Evolutionary conservation across 2,888 invertebrate species (phyloP).

Genomic region (Protophormia terraenovae): DNA sequence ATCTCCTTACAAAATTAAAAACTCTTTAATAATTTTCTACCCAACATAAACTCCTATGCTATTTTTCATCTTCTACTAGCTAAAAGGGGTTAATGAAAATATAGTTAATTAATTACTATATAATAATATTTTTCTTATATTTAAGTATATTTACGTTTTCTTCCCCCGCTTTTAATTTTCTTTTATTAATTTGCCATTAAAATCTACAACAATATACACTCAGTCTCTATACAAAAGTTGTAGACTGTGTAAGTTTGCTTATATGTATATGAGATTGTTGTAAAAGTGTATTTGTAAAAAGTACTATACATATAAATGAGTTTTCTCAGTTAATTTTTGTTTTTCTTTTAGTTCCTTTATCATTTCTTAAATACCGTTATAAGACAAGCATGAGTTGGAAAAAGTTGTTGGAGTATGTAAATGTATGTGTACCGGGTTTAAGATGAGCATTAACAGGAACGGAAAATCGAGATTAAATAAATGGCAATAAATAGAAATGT

Average conservation of each 20-base stretch:
- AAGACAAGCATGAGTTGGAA: conserved; percentile 18
- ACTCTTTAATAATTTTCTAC: no score
- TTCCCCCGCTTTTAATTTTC: background rate
- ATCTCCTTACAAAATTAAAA: no score
- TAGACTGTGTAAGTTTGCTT: background rate
- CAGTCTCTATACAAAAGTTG: no score
- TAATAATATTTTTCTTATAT: conserved; percentile 51
- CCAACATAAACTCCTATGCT: background rate
- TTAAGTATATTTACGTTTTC: background rate
- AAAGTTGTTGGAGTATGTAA: background rate
- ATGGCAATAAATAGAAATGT: no score
- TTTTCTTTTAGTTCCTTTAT: conserved; percentile 30
- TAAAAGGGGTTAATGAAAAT: conserved; percentile 52
- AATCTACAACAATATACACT: no score
- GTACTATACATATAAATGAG: conserved; percentile 45
- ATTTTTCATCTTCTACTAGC: background rate
- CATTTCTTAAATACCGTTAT: conserved; percentile 29
- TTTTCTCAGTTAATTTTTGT: conserved; percentile 43
- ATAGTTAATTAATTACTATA: conserved; percentile 61
- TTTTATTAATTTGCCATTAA: background rate
- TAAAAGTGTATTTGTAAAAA: no score
- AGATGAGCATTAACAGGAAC: no score
- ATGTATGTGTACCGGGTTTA: no score
- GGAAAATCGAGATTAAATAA: no score
- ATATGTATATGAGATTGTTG: no score